Conservation (phyloP, 2,888 invertebrate genomes). For the Achlya flavicornis region DNA sequence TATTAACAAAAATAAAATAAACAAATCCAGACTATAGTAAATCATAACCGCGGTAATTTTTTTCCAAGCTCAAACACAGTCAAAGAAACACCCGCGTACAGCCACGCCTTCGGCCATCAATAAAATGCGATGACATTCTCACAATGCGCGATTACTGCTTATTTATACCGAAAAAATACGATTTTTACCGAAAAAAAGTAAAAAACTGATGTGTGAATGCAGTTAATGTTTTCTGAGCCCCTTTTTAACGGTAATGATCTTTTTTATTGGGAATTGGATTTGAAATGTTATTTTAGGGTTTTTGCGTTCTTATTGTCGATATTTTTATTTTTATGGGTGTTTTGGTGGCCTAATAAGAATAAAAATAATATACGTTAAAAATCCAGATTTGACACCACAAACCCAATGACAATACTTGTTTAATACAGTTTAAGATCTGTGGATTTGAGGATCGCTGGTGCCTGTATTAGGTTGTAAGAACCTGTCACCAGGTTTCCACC, state of each 20-base stretch:
- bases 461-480: no score
- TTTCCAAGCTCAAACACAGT: slow-evolving; percentile 37
- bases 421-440: no score
- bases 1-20: neutral
- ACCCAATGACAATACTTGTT: no score
- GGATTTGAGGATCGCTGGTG: no score
- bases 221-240: slow-evolving; percentile 25
- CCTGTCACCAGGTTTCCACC: no score
- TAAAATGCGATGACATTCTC: slow-evolving; percentile 51
- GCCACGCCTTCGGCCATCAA: slow-evolving; percentile 66
- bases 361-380: no score
- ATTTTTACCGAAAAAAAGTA: slow-evolving; percentile 32
- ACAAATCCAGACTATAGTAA: neutral
- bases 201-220: slow-evolving; percentile 31
- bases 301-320: neutral
- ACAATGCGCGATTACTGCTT: slow-evolving; percentile 51
- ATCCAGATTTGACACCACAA: no score
- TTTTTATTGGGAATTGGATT: slow-evolving; percentile 8
- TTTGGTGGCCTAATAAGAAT: slow-evolving; percentile 17
- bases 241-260: slow-evolving; percentile 10
- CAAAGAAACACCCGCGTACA: slow-evolving; percentile 52
- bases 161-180: slow-evolving; percentile 36
- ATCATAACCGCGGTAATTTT: slow-evolving; percentile 34
- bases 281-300: slow-evolving; percentile 5
- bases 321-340: slow-evolving; percentile 20